Evolutionary conservation across 2,888 invertebrate species (phyloP), one percentile per base, ranked within the genome.

Genomic region (Folsomia candida): DNA sequence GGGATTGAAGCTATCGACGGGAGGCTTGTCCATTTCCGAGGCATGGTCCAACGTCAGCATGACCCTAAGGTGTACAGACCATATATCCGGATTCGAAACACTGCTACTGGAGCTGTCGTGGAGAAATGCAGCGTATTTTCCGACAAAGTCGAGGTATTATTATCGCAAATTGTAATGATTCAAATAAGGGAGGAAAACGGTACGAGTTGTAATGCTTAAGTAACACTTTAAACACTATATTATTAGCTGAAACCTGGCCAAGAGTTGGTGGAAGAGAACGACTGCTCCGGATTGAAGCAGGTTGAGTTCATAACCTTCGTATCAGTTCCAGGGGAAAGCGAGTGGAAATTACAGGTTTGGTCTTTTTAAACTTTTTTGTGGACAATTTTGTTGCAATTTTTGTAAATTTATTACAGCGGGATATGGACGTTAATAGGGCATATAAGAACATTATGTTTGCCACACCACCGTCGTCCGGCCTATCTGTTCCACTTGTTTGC

Each of bases 21-120:
- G 1, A 65, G 68, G n/a, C 14, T 72, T 2, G 75, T 75, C 1
- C 37, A 54, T 2, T 75, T 75, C 37, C 72, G 75, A 0, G 68
- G 72, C 51, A 75, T 75, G 69, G 66, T 75, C 25, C 72, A 75
- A 37, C 71, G 72, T 57, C 11, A 26, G 14, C n/a, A 66, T 0
- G 70, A 67, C 22, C 47, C 67, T 2, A 67, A 67, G 22, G 37
- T 69, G n/a, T 57, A 29, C n/a, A 37, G 26, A 1, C n/a, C 59
- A 1, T 37, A 65, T 1, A 28, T 28, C 18, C 18, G 4, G 0
- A 25, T 27, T 2, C 51, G 18, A 20, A 29, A 71, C 47, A 28
- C 37, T 1, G 11, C 26, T 3, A 71, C 51, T 51, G 70, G 70
- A 1, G 66, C 61, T 37, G 22, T 54, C 14, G 14, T n/a, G 9